phyloP scores from a whole-genome alignment of 2,888 invertebrate species.

The Pinctada fucata region DNA sequence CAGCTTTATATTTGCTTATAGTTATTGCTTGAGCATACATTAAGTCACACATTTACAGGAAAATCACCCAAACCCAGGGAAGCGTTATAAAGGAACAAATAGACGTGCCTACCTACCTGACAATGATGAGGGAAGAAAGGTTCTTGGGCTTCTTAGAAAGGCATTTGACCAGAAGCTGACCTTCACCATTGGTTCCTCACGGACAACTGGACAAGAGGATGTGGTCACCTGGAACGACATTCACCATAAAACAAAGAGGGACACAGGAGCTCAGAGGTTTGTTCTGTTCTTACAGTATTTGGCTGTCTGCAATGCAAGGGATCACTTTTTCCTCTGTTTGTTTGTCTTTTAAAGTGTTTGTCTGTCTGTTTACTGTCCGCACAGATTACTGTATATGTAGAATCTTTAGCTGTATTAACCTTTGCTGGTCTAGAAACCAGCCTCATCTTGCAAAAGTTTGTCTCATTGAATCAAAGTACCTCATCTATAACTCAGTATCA shows the following conservation, averaged over 20 bases:
- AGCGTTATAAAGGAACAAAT: conserved; percentile 57
- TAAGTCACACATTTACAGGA: conserved; percentile 38
- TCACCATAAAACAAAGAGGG: conserved; percentile 64
- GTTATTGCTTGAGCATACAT: no score
- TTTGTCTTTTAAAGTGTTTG: no score
- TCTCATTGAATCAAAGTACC: no score
- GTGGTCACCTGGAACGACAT: conserved; percentile 67
- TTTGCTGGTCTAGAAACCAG: no score
- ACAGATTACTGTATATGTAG: no score
- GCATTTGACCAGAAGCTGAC: conserved; percentile 63
- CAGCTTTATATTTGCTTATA: background rate
- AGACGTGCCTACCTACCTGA: conserved; percentile 68
- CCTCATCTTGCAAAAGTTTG: no score
- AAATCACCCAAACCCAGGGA: conserved; percentile 67
- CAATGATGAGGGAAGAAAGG: conserved; percentile 60
- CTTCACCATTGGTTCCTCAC: conserved; percentile 66
- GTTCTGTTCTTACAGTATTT: background rate
- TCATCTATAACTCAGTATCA: no score
- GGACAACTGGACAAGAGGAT: conserved; percentile 65
- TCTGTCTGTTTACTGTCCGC: no score
- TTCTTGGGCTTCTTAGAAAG: conserved; percentile 55
- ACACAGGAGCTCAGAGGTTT: conserved; percentile 55
- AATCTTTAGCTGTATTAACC: no score
- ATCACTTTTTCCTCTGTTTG: no score
- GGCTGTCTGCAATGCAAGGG: no score